Evolutionary conservation across 1,140 invertebrate species (phyloP).

Genomic region (Cylas formicarius): DNA sequence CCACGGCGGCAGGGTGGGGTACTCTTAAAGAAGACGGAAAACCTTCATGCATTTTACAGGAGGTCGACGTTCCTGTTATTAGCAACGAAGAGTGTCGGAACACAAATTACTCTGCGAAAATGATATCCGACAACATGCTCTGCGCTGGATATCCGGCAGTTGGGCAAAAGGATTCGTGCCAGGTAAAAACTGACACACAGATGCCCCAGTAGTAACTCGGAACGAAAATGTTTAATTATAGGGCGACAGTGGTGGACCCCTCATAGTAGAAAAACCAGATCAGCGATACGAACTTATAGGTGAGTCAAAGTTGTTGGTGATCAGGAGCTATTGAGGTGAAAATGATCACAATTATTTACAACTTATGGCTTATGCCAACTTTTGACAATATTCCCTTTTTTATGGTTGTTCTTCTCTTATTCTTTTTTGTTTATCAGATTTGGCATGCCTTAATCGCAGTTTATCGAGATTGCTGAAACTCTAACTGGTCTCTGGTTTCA

Average conservation of each 20-base stretch:
- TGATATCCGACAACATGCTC: conserved; percentile 81
- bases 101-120: conserved; percentile 67
- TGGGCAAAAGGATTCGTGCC: conserved; percentile 76
- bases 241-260: conserved; percentile 88
- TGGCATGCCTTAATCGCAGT: no score
- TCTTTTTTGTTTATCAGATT: no score
- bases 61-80: conserved; percentile 76
- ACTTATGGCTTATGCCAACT: no score
- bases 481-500: no score
- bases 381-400: no score
- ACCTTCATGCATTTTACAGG: conserved; percentile 69
- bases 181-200: conserved; percentile 53
- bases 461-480: no score
- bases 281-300: conserved; percentile 74
- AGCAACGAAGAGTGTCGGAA: conserved; percentile 68
- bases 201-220: not conserved
- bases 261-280: conserved; percentile 62
- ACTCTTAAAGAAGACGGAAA: conserved; percentile 73
- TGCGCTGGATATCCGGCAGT: conserved; percentile 71
- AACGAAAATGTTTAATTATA: conserved; percentile 41
- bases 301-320: conserved; percentile 28
- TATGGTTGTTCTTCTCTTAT: no score
- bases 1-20: conserved; percentile 77
- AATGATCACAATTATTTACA: no score
- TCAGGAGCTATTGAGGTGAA: no score